These are phyloP conservation scores for Bombus turneri DNA, from an alignment of 1,140 invertebrate species.

Conservation along the genomic window DNA sequence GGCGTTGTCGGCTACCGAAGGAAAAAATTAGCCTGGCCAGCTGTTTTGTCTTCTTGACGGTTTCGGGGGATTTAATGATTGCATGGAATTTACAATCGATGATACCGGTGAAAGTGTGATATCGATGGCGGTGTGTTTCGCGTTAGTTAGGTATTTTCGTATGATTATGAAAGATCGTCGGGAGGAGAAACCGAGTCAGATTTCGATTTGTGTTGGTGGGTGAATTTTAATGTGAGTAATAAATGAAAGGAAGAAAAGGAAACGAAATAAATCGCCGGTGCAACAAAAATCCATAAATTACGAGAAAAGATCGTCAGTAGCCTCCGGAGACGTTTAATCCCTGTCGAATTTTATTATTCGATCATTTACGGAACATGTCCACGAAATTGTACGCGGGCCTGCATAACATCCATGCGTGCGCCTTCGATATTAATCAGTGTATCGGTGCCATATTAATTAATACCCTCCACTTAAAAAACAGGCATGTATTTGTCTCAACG, in stretches of 20 bases:
- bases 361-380: constrained; percentile 19
- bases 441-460: constrained; percentile 52
- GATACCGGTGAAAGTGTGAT: not conserved
- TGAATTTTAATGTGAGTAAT: not conserved
- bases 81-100: constrained; percentile 21
- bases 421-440: constrained; percentile 23
- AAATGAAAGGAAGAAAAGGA: not conserved
- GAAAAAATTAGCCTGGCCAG: not conserved
- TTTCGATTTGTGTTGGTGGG: not conserved
- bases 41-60: constrained; percentile 1
- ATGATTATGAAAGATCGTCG: not conserved
- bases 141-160: not conserved
- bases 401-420: constrained; percentile 6
- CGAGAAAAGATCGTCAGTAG: not conserved
- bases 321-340: not conserved
- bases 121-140: not conserved
- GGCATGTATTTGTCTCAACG: constrained; percentile 31
- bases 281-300: not conserved
- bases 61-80: not conserved
- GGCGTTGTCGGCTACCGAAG: constrained; percentile 27
- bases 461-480: constrained; percentile 6
- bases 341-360: constrained; percentile 30
- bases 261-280: not conserved
- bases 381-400: not conserved
- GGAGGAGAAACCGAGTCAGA: not conserved